Evolutionary conservation across 2,113 vertebrate species (phyloP).

Genomic region (Centrocercus urophasianus): DNA sequence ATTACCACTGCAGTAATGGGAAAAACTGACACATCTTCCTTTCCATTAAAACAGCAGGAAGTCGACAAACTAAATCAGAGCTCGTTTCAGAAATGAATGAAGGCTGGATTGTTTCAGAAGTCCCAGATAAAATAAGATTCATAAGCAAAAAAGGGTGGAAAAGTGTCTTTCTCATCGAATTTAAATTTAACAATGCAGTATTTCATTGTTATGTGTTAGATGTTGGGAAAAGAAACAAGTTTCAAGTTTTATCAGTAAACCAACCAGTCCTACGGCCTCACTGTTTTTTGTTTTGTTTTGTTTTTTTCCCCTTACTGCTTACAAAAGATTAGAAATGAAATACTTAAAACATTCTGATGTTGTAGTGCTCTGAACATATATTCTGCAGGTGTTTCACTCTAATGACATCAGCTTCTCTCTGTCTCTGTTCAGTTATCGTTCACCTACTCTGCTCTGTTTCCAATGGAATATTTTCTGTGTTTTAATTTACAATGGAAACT

Average conservation of each 20-base stretch:
- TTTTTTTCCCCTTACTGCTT: neutral
- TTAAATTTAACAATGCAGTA: neutral
- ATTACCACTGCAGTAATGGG: neutral
- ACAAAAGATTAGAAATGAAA: neutral
- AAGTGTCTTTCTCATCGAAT: neutral
- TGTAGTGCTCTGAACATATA: fast-evolving
- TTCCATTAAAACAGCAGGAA: neutral
- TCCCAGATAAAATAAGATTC: neutral
- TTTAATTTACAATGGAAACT: neutral
- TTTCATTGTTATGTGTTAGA: neutral
- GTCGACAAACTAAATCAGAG: neutral
- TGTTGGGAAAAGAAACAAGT: neutral
- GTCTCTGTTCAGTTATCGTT: neutral
- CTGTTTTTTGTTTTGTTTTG: neutral
- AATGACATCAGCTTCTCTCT: neutral
- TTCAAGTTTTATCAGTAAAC: neutral
- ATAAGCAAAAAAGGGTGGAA: neutral
- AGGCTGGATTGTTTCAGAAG: neutral
- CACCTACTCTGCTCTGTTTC: neutral
- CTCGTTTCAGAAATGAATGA: neutral
- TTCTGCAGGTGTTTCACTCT: neutral
- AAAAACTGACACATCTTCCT: neutral
- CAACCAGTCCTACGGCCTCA: neutral
- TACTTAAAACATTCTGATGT: neutral
- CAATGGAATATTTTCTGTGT: neutral